Conservation (phyloP, 2,797 vertebrate species). For the Scarus forsteni region DNA sequence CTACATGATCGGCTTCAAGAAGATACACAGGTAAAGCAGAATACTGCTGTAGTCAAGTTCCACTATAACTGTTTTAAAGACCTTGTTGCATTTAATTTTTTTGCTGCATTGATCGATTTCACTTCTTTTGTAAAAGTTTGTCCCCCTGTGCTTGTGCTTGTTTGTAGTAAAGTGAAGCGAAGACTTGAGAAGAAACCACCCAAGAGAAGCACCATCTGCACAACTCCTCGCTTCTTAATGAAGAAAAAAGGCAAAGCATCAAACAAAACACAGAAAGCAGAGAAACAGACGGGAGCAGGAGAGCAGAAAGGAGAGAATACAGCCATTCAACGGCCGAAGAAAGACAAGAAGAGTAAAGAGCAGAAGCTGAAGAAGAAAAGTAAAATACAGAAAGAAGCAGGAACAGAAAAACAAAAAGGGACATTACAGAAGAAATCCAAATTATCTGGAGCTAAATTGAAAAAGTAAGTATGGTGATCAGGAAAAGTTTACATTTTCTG, state of each 20-base stretch:
- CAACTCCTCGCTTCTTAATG: slow-evolving; percentile 89
- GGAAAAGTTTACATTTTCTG: too few relatives aligned
- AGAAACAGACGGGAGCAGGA: not conserved
- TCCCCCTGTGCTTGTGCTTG: not conserved
- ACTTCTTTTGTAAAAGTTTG: not conserved
- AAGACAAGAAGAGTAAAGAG: slow-evolving; percentile 37
- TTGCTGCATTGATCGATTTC: not conserved
- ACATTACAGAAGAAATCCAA: slow-evolving; percentile 12
- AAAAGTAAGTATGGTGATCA: slow-evolving; percentile 51
- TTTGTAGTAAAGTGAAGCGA: slow-evolving; percentile 90
- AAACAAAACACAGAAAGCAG: slow-evolving; percentile 30
- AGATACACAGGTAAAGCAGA: slow-evolving; percentile 86
- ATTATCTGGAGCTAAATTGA: slow-evolving; percentile 66
- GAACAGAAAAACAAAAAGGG: slow-evolving; percentile 29
- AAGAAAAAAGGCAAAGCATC: slow-evolving; percentile 75
- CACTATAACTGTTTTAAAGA: not conserved
- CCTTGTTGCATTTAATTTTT: not conserved
- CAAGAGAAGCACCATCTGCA: slow-evolving; percentile 89
- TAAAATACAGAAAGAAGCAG: slow-evolving; percentile 29
- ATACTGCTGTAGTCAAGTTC: not conserved
- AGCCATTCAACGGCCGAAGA: slow-evolving; percentile 4
- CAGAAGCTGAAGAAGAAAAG: slow-evolving; percentile 33
- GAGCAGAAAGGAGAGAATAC: slow-evolving; percentile 29
- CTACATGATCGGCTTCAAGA: slow-evolving; percentile 94
- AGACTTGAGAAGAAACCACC: slow-evolving; percentile 91